Base-by-base conservation (phyloP, 2,113 vertebrate species). In the Otis tarda region DNA sequence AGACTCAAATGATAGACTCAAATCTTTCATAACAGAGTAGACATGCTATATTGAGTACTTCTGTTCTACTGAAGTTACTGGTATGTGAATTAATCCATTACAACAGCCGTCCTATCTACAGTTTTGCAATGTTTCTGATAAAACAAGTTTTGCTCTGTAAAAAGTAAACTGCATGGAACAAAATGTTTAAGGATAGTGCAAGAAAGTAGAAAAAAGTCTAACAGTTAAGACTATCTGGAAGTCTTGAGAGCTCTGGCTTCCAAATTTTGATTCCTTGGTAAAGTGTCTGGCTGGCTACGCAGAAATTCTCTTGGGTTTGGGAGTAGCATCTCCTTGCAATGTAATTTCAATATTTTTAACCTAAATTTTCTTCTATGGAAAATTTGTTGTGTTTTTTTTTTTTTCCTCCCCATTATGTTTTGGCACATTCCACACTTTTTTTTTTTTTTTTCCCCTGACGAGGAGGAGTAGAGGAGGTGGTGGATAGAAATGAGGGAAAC, bases 391-490 rank as follows among this genome's bases (percentile, higher is more conserved):
- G 41, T 41, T 41, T 31, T 24, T 25, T 25, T 25, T 33, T 8
- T 35, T 30, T 14, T 23, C 30, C 12, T 17, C 25, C 13, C 20
- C 18, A 8, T 7, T 24, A 5, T 31, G 21, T 75, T 83, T 67
- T 61, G n/a, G 33, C 2, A 2, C 12, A 35, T 10, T 31, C 23
- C 3, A 3, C 8, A 10, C 5, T 2, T 9, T 30, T 43, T 31
- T 24, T 25, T 41, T 33, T 16, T 41, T 41, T 33, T n/a, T n/a
- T n/a, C n/a, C n/a, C 41, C 41, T 43, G 15, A 16, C 14, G 0
- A 35, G 12, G 2, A 60, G 4, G 4, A 28, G 2, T n/a, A 78
- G n/a, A 59, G 6, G 24, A 31, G 31, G 12, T 25, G 20, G 33
- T 8, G 0, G 20, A 70, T 14, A 77, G 39, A 74, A 89, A 65